Base-by-base conservation (phyloP, 1,140 invertebrate genomes). In the Drosophila gunungcola region DNA sequence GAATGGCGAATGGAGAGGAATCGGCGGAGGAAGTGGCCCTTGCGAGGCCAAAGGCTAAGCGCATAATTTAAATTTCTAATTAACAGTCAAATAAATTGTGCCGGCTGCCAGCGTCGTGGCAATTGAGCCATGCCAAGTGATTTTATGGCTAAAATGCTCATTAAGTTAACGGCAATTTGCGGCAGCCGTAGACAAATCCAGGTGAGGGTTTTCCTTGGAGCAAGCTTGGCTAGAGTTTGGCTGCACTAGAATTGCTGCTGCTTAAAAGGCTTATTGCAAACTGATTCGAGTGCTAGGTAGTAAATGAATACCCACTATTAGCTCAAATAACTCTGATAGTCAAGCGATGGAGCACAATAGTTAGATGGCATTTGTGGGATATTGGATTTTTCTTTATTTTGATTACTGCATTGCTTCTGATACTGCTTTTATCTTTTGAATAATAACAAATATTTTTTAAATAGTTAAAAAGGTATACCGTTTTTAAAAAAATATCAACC, bases 1-100 rank as follows among this genome's bases (percentile, higher is more conserved):
- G 83, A 86, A 86, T 63, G 78, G 72, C 43, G 51, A 49, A 53
- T 21, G 55, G 16, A 39, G 70, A 34, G 41, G 27, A 52, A 68
- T 43, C 39, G 34, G 34, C 38, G 45, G 48, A 16, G 39, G 46
- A 34, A 51, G 70, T 46, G 43, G 38, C 5, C 25, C 62, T 68
- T 48, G 16, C 16, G 34, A 41, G 64, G 70, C 60, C 57, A 88
- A 76, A 78, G 83, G 75, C 83, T 79, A 79, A 86, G 83, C 79
- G 79, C 83, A 86, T 86, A 86, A 82, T 88, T 86, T 86, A 86
- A 86, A 86, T 79, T 86, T 88, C 78, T 88, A 86, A 86, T 86
- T 86, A 86, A 86, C 83, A 86, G 83, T 86, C 83, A 86, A 86
- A 86, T 86, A 86, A 86, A 86, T 86, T 88, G 82, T 81, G 68